Percentiles rank a stretch among this genome's conserved stretches.
Evolutionary conservation across 2,888 invertebrate species (phyloP).

Genomic region (Sphaeridia pumilis): DNA sequence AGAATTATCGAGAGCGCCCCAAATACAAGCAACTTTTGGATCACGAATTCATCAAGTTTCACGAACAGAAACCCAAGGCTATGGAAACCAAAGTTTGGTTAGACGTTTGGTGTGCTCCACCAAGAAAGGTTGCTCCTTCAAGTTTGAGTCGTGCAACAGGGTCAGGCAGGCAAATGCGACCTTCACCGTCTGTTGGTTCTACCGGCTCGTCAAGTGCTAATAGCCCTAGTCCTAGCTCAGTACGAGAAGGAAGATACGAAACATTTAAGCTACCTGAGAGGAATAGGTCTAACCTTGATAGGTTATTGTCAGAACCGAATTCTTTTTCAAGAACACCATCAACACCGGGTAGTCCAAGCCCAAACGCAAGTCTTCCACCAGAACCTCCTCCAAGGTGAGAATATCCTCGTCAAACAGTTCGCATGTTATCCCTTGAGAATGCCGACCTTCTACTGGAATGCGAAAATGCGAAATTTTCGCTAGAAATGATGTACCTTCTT

Average conservation of each 20-base stretch:
- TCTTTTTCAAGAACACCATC: slow-evolving; percentile 29
- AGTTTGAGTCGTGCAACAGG: slow-evolving; percentile 19
- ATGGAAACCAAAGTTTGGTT: slow-evolving; percentile 74
- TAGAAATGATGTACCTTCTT: too few relatives aligned
- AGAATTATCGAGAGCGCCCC: slow-evolving; percentile 84
- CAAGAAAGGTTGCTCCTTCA: slow-evolving; percentile 24
- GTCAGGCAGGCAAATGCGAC: slow-evolving; percentile 23
- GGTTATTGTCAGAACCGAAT: slow-evolving; percentile 29
- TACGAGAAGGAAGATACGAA: slow-evolving; percentile 29
- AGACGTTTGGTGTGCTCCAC: slow-evolving; percentile 37
- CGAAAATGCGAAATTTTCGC: too few relatives aligned
- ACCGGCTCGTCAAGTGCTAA: slow-evolving; percentile 16
- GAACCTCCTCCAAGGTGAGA: slow-evolving; percentile 35
- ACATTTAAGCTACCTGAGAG: slow-evolving; percentile 23
- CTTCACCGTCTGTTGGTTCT: slow-evolving; percentile 21
- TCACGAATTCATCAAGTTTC: slow-evolving; percentile 73
- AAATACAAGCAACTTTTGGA: slow-evolving; percentile 85
- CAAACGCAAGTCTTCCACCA: slow-evolving; percentile 29
- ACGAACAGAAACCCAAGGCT: slow-evolving; percentile 47
- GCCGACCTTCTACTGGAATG: too few relatives aligned
- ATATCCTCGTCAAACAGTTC: neutral
- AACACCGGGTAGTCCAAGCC: slow-evolving; percentile 34
- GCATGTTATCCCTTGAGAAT: neutral
- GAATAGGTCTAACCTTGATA: slow-evolving; percentile 22
- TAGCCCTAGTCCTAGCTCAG: slow-evolving; percentile 32